These are phyloP conservation scores for Beaufortia kweichowensis DNA, from an alignment of 2,113 vertebrate genomes.

Conservation along the genomic window DNA sequence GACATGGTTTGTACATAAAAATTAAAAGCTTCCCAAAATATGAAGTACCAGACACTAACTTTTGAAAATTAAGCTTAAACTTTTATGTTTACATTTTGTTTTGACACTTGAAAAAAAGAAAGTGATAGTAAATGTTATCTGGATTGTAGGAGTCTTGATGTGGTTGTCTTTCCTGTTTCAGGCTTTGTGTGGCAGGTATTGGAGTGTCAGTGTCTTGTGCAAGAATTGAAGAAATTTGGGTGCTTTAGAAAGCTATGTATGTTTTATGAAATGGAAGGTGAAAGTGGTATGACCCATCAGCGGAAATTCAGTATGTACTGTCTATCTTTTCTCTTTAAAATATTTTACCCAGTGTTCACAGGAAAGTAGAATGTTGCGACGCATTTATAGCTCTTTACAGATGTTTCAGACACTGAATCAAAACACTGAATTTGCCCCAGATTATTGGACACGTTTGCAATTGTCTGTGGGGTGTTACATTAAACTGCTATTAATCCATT, in stretches of 20 bases:
- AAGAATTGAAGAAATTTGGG: not conserved
- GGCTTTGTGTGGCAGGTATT: not conserved
- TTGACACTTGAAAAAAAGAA: no score
- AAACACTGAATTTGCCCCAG: not conserved
- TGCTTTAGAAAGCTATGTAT: not conserved
- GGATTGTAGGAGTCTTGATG: not conserved
- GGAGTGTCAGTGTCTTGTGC: not conserved
- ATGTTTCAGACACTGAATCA: not conserved
- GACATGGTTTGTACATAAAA: no score
- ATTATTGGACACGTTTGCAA: not conserved
- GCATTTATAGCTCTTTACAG: not conserved
- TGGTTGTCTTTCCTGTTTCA: not conserved
- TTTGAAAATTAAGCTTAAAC: no score
- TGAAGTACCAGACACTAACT: no score
- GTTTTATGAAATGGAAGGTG: not conserved
- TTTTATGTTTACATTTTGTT: not conserved
- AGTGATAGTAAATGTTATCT: not conserved
- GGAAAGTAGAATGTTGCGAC: not conserved
- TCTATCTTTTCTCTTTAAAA: not conserved
- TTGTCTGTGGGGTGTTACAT: not conserved
- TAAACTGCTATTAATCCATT: not conserved
- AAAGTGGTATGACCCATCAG: conserved; percentile 26
- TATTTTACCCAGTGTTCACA: conserved; percentile 8
- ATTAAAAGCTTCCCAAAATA: no score
- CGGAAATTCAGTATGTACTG: conserved; percentile 18